Evolutionary conservation across 2,888 invertebrate species (phyloP).

Genomic region (Chalcosyrphus nemorum): DNA sequence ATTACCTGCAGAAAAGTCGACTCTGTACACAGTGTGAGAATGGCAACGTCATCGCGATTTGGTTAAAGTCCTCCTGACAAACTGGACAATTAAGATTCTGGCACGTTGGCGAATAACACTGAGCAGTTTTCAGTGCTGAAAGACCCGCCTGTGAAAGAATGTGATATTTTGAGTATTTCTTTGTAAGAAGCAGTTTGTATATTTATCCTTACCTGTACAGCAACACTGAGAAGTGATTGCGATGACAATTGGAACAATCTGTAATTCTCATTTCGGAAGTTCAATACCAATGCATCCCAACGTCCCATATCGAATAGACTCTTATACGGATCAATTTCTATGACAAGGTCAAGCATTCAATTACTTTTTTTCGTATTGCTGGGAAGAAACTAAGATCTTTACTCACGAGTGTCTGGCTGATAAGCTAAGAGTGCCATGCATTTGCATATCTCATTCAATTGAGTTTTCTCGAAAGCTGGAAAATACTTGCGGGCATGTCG

Average conservation of each 20-base stretch:
- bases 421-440: slow-evolving; percentile 98
- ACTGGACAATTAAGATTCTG: slow-evolving; percentile 95
- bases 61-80: slow-evolving; percentile 93
- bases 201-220: slow-evolving; percentile 88
- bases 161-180: no score
- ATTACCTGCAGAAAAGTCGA: slow-evolving; percentile 91
- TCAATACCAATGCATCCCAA: slow-evolving; percentile 93
- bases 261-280: slow-evolving; percentile 97
- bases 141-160: slow-evolving; percentile 87
- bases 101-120: slow-evolving; percentile 88
- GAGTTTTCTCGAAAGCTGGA: slow-evolving; percentile 92
- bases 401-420: slow-evolving; percentile 88
- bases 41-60: slow-evolving; percentile 93
- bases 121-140: slow-evolving; percentile 97
- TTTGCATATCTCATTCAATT: slow-evolving; percentile 93
- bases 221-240: slow-evolving; percentile 95
- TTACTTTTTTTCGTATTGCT: slow-evolving; percentile 3
- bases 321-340: slow-evolving; percentile 88
- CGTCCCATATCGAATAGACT: slow-evolving; percentile 86
- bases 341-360: slow-evolving; percentile 55
- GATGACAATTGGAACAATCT: slow-evolving; percentile 96
- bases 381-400: slow-evolving; percentile 51
- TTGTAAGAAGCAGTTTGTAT: no score
- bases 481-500: slow-evolving; percentile 97
- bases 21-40: slow-evolving; percentile 98